phyloP scores from a whole-genome alignment of 2,888 invertebrate genomes.

The Acronicta alni region DNA sequence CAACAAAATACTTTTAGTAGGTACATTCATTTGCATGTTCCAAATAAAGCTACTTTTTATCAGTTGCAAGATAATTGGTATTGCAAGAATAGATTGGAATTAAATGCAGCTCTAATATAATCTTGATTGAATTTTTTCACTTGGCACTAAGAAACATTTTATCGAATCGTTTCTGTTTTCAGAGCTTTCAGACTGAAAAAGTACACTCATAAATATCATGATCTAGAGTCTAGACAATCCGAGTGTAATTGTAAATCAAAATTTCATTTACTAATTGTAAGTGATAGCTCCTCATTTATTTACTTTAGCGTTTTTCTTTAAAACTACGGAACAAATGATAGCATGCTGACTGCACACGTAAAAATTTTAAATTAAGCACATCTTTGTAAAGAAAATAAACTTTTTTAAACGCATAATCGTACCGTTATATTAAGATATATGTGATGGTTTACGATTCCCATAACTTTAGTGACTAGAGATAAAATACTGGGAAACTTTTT shows the following conservation, averaged over 20 bases:
- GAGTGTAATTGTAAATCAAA: slow-evolving; percentile 11
- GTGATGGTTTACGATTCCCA: neutral
- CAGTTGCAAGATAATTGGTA: neutral
- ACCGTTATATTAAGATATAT: neutral
- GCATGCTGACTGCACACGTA: slow-evolving; percentile 27
- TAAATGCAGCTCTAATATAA: slow-evolving; percentile 11
- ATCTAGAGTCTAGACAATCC: slow-evolving; percentile 34
- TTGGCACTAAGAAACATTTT: slow-evolving; percentile 15
- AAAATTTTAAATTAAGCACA: slow-evolving; percentile 11
- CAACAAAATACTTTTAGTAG: no score
- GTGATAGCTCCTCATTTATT: slow-evolving; percentile 26
- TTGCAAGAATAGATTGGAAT: slow-evolving; percentile 16
- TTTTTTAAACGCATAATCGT: neutral
- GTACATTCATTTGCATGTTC: no score
- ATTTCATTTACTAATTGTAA: slow-evolving; percentile 24
- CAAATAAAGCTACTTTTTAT: no score
- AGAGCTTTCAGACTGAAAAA: slow-evolving; percentile 23
- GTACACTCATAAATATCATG: slow-evolving; percentile 21
- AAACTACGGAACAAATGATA: slow-evolving; percentile 21
- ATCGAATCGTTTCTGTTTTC: slow-evolving; percentile 30
- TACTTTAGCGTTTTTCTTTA: slow-evolving; percentile 14
- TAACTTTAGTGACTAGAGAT: neutral
- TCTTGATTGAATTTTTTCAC: slow-evolving; percentile 21
- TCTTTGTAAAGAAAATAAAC: slow-evolving; percentile 2
- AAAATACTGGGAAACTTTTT: slow-evolving; percentile 4